Conservation (phyloP, 1,140 invertebrate species). For the Riptortus pedestris region DNA sequence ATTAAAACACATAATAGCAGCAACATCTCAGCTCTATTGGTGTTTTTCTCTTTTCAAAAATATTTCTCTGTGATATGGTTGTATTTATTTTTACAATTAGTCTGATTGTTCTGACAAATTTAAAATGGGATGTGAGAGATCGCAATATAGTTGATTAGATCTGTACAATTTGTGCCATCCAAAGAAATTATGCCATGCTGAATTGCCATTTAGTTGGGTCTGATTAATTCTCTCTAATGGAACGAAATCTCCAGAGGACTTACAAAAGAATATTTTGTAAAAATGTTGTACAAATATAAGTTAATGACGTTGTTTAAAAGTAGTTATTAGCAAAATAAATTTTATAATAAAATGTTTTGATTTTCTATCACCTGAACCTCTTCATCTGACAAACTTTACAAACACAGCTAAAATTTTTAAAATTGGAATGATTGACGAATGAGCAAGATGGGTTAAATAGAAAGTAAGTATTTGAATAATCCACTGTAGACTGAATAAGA, state of each 20-base stretch:
- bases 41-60: neutral
- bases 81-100: conserved; percentile 12
- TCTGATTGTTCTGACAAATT: neutral
- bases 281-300: conserved; percentile 22
- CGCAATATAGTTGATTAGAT: neutral
- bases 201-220: conserved; percentile 12
- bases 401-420: too few species aligned
- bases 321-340: conserved; percentile 16
- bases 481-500: too few species aligned
- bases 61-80: conserved; percentile 14
- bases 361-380: too few species aligned
- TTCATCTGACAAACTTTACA: too few species aligned
- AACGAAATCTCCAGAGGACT: neutral
- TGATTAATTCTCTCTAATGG: neutral
- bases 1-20: too few species aligned
- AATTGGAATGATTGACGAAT: too few species aligned
- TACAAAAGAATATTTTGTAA: conserved; percentile 18
- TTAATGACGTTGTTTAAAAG: conserved; percentile 21
- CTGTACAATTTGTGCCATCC: conserved; percentile 16
- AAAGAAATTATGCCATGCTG: conserved; percentile 11
- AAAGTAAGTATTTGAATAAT: too few species aligned
- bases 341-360: conserved; percentile 24
- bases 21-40: too few species aligned
- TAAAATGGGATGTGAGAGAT: neutral
- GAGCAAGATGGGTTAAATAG: too few species aligned